Evolutionary conservation across 2,888 invertebrate genomes (phyloP), one percentile per base, ranked within the genome.

Genomic region (Resseliella maxima): DNA sequence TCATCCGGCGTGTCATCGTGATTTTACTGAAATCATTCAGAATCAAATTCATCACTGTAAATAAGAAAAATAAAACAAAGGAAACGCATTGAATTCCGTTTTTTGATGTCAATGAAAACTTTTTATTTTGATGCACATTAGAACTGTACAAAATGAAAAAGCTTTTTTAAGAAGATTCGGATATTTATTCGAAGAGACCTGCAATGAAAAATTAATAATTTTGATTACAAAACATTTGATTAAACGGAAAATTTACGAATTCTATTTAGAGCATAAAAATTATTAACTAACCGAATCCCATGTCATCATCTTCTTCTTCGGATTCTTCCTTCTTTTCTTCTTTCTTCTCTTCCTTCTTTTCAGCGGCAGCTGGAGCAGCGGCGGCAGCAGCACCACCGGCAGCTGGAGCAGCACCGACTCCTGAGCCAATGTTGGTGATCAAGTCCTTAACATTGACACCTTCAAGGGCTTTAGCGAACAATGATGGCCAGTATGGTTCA

Each of bases 401-500:
- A 87, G 96, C 94, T 86, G 96, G 95, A 41, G 96, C 97, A 88
- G 96, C 94, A 87, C 97, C 98, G 87, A 95, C 97, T 88, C 97
- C 97, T 86, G 97, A 96, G 31, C 98, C 97, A 89, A 99, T 95
- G 92, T 96, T 98, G 88, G 97, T 96, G 91, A 99, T 96, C 90
- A 99, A 92, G 88, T 97, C 97, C 90, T 97, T 97, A 86, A 99
- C 95, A 91, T 98, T 98, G 88, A 99, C 93, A 88, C 97, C 97
- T 91, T 99, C 98, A 88, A 99, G 92, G 59, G 99, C 97, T 92
- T 99, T 98, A 88, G 99, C 97, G 92, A 99, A 99, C 87, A 99
- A 94, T 89, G 98, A 97, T 81, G 99, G 98, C 99, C 99, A 99
- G 93, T 98, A 99, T 31, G 99, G 98, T 92, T 99, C 99, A 64